Base-by-base conservation (phyloP, 2,888 invertebrate genomes). In the Folsomia candida region DNA sequence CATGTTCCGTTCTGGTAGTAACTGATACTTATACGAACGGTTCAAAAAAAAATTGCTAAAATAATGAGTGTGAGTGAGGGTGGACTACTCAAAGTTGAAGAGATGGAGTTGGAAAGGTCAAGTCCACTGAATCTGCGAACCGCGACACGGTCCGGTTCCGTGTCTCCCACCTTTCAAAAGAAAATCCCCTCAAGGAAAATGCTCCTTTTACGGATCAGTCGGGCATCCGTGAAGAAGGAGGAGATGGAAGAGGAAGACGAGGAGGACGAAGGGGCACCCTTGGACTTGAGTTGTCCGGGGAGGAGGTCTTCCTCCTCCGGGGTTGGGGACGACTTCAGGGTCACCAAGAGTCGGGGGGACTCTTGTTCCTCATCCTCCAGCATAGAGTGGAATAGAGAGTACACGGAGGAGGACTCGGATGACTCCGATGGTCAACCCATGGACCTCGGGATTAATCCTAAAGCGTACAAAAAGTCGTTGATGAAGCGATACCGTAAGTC, bases 401-500 rank as follows among this genome's bases (percentile, higher is more conserved):
- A 71, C 65, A 72, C 65, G 26, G 67, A 67, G 59, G 84, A 85
- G 69, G 78, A 72, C 91, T 90, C 62, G 89, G 91, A 91, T 81
- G 74, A 79, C 72, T 76, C 78, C 57, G 79, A 79, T 77, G 76
- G 82, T 81, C 83, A 88, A 82, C 85, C 84, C 86, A 87, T 84
- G 87, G 89, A 82, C 85, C 87, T 82, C 86, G 87, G 84, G 73
- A 82, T 82, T 77, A 81, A 80, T 75, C 80, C 81, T 37, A 86
- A 86, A 81, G 86, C 93, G 63, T 94, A 93, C 87, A 94, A 94
- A 88, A 94, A 94, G 85, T 92, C 90, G 82, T 89, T 94, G 81
- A 94, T 94, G 89, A 92, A 92, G 86, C 87, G 94, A 88, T 94
- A 93, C 86, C 89, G 94, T 94, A 90, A 94, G 94, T 92, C 29